Conservation (phyloP, 2,888 invertebrate species). For the Idaea straminata region DNA sequence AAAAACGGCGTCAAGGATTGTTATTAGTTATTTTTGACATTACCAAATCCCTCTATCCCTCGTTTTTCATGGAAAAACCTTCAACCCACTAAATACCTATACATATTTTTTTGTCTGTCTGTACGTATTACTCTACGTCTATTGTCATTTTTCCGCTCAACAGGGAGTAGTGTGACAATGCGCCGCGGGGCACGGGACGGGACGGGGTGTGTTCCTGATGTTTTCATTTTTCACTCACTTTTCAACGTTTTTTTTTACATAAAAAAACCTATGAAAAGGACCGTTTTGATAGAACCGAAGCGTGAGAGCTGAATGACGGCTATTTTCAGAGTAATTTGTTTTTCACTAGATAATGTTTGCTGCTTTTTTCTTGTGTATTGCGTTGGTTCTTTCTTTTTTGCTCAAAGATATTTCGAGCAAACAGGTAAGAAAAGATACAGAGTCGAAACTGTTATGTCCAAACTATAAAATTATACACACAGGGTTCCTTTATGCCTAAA, state of each 20-base stretch:
- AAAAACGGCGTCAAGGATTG: too few relatives aligned
- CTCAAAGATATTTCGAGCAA: too few relatives aligned
- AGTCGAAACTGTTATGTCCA: too few relatives aligned
- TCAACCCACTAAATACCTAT: too few relatives aligned
- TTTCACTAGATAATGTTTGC: conserved; percentile 16
- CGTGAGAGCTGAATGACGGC: conserved; percentile 21
- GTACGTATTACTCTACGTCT: conserved; percentile 39
- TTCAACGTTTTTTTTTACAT: conserved; percentile 47
- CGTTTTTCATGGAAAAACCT: too few relatives aligned
- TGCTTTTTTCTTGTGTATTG: conserved; percentile 5
- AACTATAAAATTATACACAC: too few relatives aligned
- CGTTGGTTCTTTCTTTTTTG: not conserved
- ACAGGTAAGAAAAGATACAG: not conserved
- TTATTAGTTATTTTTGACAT: too few relatives aligned
- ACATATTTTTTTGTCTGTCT: conserved; percentile 12
- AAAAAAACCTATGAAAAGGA: conserved; percentile 45
- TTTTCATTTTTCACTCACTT: conserved; percentile 74
- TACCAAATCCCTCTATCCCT: too few relatives aligned
- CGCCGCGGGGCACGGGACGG: conserved; percentile 35
- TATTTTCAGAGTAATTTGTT: conserved; percentile 31
- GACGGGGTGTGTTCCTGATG: conserved; percentile 61
- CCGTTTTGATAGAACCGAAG: conserved; percentile 42
- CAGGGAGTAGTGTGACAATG: conserved; percentile 68
- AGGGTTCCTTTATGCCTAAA: too few relatives aligned
- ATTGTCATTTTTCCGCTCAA: conserved; percentile 61